Evolutionary conservation across 2,113 vertebrate genomes (phyloP).

Genomic region (Sinocyclocheilus anophthalmus): DNA sequence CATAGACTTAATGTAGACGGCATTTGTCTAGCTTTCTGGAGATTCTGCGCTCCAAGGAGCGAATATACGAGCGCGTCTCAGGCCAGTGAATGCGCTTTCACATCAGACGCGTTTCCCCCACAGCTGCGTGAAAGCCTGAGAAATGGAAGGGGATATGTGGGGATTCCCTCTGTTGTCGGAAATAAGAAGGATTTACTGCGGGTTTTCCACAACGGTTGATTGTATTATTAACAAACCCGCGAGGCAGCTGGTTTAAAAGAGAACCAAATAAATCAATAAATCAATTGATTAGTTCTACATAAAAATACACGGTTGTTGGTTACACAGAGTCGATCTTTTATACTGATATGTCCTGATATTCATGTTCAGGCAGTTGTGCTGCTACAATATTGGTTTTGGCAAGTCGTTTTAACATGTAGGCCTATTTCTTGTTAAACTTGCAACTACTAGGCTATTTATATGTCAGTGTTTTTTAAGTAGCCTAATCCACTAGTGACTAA

Average conservation of each 20-base stretch:
- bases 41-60: neutral
- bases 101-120: conserved; percentile 38
- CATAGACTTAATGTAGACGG: neutral
- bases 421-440: neutral
- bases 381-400: neutral
- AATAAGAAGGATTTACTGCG: conserved; percentile 12
- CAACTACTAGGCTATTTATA: neutral
- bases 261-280: conserved; percentile 54
- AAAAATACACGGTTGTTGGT: neutral
- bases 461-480: neutral
- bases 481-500: neutral
- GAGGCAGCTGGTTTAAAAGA: conserved; percentile 51
- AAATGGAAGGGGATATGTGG: conserved; percentile 52
- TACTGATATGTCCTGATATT: neutral
- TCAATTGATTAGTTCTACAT: conserved; percentile 35
- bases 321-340: neutral
- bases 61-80: conserved; percentile 10
- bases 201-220: conserved; percentile 7
- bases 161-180: conserved; percentile 60
- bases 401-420: neutral
- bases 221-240: neutral
- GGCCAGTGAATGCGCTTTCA: conserved; percentile 16
- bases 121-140: conserved; percentile 29
- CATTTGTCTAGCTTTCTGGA: neutral
- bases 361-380: neutral